These are phyloP conservation scores for Echeneis naucrates DNA, from an alignment of 2,797 vertebrate species.

Conservation along the genomic window DNA sequence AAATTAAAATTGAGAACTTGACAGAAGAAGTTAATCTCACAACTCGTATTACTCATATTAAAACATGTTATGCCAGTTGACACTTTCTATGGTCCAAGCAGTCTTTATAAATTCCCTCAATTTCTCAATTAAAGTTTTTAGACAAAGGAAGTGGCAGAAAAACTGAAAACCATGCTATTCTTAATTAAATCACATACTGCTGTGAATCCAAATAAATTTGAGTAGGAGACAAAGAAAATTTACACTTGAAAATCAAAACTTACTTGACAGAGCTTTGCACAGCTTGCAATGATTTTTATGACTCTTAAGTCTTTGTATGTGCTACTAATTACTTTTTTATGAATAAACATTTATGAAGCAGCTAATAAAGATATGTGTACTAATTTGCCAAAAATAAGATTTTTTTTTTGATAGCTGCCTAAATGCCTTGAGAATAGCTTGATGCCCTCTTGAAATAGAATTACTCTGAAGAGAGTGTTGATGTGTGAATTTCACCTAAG, in stretches of 20 bases:
- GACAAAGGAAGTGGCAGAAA: not conserved
- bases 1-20: not conserved
- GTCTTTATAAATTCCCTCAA: not conserved
- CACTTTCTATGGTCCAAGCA: not conserved
- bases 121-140: not conserved
- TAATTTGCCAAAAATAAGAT: slow-evolving; percentile 63
- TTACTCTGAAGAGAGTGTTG: slow-evolving; percentile 57
- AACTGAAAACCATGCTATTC: not conserved
- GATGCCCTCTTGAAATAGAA: slow-evolving; percentile 53
- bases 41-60: not conserved
- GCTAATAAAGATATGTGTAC: slow-evolving; percentile 44
- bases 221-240: not conserved
- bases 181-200: not conserved
- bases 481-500: slow-evolving; percentile 73
- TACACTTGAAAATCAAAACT: slow-evolving; percentile 28
- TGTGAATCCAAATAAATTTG: not conserved
- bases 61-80: not conserved
- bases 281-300: slow-evolving; percentile 43
- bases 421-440: slow-evolving; percentile 60
- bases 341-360: slow-evolving; percentile 39
- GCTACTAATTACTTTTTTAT: slow-evolving; percentile 42
- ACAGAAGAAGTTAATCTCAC: not conserved
- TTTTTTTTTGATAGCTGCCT: slow-evolving; percentile 56
- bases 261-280: slow-evolving; percentile 15
- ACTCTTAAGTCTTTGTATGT: slow-evolving; percentile 26